Base-by-base conservation (phyloP, 2,113 vertebrate genomes). In the Labeo catla region DNA sequence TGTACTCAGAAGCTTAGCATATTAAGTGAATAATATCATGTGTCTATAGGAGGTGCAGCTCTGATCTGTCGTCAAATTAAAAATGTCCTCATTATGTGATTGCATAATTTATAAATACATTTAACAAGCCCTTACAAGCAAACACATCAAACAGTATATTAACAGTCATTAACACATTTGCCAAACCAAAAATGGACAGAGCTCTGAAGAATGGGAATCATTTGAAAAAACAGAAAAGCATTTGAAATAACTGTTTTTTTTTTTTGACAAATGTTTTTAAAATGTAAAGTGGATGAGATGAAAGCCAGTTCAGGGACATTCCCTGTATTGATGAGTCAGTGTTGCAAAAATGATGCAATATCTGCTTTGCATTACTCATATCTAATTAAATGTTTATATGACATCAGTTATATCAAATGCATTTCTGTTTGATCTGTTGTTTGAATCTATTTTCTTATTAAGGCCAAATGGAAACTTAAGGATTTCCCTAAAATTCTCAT, bases 401-500 rank as follows among this genome's bases (percentile, higher is more conserved):
- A 23, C 13, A 23, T 5, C 21, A 45, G 12, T 45, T 19, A 59
- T 1, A 39, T 34, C 8, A 66, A 23, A 49, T 66, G n/a, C 13
- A 66, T 45, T 72, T 72, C n/a, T 57, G 39, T 12, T 84, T 50
- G 15, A 61, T 68, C 74, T 34, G 3, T 47, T 23, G 21, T 81
- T 47, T 15, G 11, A 45, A 47, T 59, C 19, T 39, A 6, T n/a
- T 21, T 88, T 77, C 50, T 2, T 65, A 2, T 54, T 15, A 2
- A 76, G 54, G 34, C 19, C 9, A 66, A 28, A 81, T 47, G 28
- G 57, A 66, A 76, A 70, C 74, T 84, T 13, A 21, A 52, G 57
- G 4, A 43, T 84, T 84, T 73, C 21, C 45, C 43, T 50, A 57
- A 6, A 45, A 45, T 73, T 43, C 50, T 52, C 1, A 23, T n/a